Base-by-base conservation (phyloP, 1,140 invertebrate species). In the Pseudoatta argentina region DNA sequence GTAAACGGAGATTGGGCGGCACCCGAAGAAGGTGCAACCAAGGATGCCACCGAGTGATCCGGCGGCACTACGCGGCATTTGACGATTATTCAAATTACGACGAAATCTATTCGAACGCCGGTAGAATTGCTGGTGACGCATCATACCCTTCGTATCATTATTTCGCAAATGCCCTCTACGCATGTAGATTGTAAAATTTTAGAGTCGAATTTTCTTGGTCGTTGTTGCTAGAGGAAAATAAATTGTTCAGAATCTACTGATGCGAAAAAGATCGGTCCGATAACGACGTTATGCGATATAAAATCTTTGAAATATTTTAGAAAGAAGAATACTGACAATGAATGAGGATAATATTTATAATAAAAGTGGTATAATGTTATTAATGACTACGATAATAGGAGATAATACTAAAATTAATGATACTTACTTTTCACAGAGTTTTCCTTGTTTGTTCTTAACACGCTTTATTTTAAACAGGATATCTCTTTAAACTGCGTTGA, bases 51-150 rank as follows among this genome's bases (percentile, higher is more conserved):
- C 86, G 82, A 86, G 53, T 87, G 71, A 59, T 83, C 81, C 64
- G 82, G 34, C 18, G 48, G 66, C 63, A 73, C 66, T 59, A 88
- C 86, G 89, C 85, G 87, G 85, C 88, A 93, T 94, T 94, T 93
- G 88, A 91, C 90, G 90, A 92, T 93, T 92, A 92, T 92, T 93
- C 90, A 93, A 93, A 93, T 93, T 92, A 89, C 91, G 85, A 27
- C 30, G 51, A 69, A 86, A 86, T 88, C 67, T 51, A 81, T 86
- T 83, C 53, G 66, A 85, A 71, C 48, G n/a, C 14, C 24, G 48
- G 34, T 48, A 63, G 64, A 87, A 66, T 86, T 55, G 55, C 83
- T 48, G 39, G 34, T 21, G 30, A 85, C 30, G 14, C 85, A 3
- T 14, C 18, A 3, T 59, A 16, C 51, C 6, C 44, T 44, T 27